These are phyloP conservation scores for Pseudorhiza aurosa DNA, from an alignment of 30 jellyfish, hydroid and myxozoan genomes.

Conservation along the genomic window DNA sequence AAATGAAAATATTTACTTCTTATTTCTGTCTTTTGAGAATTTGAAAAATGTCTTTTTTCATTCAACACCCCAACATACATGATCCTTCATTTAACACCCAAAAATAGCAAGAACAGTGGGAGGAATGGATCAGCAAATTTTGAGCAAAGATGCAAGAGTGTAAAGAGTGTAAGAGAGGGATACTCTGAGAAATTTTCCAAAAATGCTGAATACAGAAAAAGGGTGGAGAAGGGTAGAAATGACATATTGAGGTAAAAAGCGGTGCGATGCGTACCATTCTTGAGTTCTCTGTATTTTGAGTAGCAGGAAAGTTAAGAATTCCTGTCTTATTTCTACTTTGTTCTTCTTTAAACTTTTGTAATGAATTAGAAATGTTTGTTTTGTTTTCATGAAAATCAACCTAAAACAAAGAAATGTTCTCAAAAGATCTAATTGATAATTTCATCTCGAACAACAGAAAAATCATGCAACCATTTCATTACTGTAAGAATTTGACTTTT, in stretches of 20 bases:
- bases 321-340: conserved; percentile 8
- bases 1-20: too few relatives aligned
- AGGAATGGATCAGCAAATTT: too few relatives aligned
- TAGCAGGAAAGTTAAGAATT: conserved; percentile 17
- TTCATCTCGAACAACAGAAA: neutral
- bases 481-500: too few relatives aligned
- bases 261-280: conserved; percentile 40
- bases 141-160: too few relatives aligned
- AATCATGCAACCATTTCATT: too few relatives aligned
- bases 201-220: neutral
- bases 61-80: too few relatives aligned
- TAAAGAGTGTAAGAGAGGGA: too few relatives aligned
- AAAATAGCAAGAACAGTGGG: too few relatives aligned
- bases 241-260: neutral
- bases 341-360: conserved; percentile 8
- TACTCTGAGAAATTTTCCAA: too few relatives aligned
- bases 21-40: too few relatives aligned
- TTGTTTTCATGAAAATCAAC: conserved; percentile 60
- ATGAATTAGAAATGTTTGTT: conserved; percentile 5
- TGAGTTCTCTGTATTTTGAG: conserved; percentile 62
- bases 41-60: too few relatives aligned
- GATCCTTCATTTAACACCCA: too few relatives aligned
- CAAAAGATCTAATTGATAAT: neutral
- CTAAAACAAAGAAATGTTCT: neutral
- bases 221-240: neutral